Conservation (phyloP, 1,140 invertebrate genomes). For the Trypoxylus dichotomus region DNA sequence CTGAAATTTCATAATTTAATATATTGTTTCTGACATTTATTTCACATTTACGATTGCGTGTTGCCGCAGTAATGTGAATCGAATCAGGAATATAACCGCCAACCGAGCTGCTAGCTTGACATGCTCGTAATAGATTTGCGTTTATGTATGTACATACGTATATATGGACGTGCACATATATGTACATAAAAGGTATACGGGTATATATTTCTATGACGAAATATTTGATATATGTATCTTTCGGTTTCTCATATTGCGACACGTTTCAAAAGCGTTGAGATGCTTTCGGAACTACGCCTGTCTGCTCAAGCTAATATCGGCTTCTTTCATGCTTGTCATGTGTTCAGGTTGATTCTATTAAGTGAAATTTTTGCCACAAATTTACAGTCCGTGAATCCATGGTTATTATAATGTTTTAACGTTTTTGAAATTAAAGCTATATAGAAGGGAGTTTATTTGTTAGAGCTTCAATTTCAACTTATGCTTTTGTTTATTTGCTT, state of each 20-base stretch:
- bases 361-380: neutral
- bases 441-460: too few relatives aligned
- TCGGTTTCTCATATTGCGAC: neutral
- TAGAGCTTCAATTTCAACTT: too few relatives aligned
- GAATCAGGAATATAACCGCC: slow-evolving; percentile 6
- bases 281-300: neutral
- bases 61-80: slow-evolving; percentile 1
- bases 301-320: neutral
- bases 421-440: too few relatives aligned
- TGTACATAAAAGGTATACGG: neutral
- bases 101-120: slow-evolving; percentile 7
- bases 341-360: neutral
- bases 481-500: too few relatives aligned
- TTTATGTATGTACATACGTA: neutral
- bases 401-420: too few relatives aligned
- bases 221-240: neutral
- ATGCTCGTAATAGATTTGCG: slow-evolving; percentile 5
- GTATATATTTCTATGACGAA: neutral
- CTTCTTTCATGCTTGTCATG: neutral
- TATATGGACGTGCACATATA: neutral
- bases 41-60: slow-evolving; percentile 23
- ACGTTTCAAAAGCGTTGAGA: neutral
- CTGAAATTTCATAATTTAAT: slow-evolving; percentile 22
- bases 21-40: slow-evolving; percentile 22
- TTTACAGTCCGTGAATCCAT: neutral